Evolutionary conservation across 2,888 invertebrate genomes (phyloP).

Genomic region (Helleia helle): DNA sequence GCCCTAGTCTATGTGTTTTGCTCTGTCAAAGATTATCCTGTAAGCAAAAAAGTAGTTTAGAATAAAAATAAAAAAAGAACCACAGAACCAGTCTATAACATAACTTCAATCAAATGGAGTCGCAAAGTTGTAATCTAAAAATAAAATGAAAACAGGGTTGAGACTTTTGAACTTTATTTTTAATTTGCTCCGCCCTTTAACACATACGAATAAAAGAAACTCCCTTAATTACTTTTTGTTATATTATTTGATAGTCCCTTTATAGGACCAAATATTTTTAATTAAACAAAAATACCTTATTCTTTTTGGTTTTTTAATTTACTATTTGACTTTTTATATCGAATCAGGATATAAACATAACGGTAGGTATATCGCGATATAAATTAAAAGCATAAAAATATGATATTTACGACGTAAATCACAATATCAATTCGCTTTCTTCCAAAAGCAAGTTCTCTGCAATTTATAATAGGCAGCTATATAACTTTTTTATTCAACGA

Average conservation of each 20-base stretch:
- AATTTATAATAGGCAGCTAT: too few species aligned
- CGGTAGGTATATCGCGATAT: not conserved
- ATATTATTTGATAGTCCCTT: conserved; percentile 41
- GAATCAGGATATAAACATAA: not conserved
- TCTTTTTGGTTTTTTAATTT: conserved; percentile 52
- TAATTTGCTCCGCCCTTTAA: conserved; percentile 20
- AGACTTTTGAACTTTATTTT: not conserved
- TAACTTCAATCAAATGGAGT: too few species aligned
- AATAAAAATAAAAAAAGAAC: too few species aligned
- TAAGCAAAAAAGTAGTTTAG: too few species aligned
- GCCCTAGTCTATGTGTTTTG: too few species aligned
- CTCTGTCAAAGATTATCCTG: too few species aligned
- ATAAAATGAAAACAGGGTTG: not conserved
- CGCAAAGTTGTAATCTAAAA: too few species aligned
- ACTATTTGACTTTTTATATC: conserved; percentile 26
- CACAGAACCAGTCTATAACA: too few species aligned
- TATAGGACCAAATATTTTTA: conserved; percentile 62
- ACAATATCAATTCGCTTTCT: too few species aligned
- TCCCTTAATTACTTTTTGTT: conserved; percentile 24
- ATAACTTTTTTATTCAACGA: too few species aligned
- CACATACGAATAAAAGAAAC: conserved; percentile 15
- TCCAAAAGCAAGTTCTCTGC: too few species aligned
- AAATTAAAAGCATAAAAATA: not conserved
- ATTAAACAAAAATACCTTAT: conserved; percentile 61
- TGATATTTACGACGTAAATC: not conserved